Evolutionary conservation across 2,113 vertebrate species (phyloP), one percentile per base, ranked within the genome.

Genomic region (Elephantulus edwardii): DNA sequence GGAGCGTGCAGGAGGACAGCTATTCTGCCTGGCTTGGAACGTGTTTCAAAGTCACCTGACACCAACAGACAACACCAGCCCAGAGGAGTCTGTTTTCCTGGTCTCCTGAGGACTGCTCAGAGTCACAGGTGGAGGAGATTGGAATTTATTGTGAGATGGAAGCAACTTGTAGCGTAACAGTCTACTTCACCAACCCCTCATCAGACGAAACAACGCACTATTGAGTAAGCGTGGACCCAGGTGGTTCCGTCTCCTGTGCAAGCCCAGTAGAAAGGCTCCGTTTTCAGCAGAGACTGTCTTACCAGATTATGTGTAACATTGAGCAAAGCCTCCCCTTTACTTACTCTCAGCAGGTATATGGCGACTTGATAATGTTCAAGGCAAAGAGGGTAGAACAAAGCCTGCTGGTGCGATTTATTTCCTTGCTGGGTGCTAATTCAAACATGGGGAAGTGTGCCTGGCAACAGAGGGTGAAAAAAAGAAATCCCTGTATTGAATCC

Each of bases 271-370:
- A n/a, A n/a, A n/a, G n/a, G n/a, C n/a, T n/a, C n/a, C n/a, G n/a
- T 30, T 40, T 48, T 48, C 28, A 60, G 14, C 42, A 35, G 30
- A 58, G 83, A 28, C 5, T 6, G 0, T 52, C 38, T 60, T 38
- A 2, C 30, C 50, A 26, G n/a, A 33, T 19, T 19, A 24, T 8
- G 2, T 0, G 3, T 1, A 30, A 22, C 5, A 3, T 14, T 44
- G 19, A 79, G 35, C 40, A 14, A 44, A 71, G 6, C 14, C 48
- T 14, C 16, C 10, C n/a, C 62, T 77, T 38, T 9, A 24, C 12
- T 33, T 22, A 4, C 5, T 54, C 48, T 75, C 54, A 70, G 58
- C 30, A 66, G 68, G 14, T 42, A 52, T 70, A n/a, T 0, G 38
- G 4, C 26, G 9, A 4, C 30, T 28, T n/a, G 50, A 48, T 8